Evolutionary conservation across 92 coral and sea anemone genomes (phyloP).

Genomic region (Actinernus sp.): DNA sequence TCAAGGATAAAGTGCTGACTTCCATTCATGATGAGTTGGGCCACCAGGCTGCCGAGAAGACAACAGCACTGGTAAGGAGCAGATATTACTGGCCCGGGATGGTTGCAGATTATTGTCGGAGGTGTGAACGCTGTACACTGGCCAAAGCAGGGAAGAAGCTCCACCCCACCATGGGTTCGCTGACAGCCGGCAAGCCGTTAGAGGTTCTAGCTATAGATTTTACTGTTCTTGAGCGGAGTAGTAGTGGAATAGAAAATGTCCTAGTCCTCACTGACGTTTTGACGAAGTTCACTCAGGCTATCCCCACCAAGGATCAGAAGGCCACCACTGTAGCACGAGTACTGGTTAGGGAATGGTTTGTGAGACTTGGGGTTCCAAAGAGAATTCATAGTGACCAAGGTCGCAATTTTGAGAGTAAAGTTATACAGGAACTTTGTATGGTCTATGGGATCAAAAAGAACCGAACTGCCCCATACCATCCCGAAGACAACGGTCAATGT

Average conservation of each 20-base stretch:
- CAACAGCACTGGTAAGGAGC: constrained; percentile 20
- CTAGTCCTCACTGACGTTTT: constrained; percentile 71
- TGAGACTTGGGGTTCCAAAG: constrained; percentile 23
- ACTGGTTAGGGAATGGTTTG: constrained; percentile 14
- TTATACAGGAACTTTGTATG: not conserved
- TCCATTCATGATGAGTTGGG: constrained; percentile 65
- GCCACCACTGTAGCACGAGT: not conserved
- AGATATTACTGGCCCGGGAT: constrained; percentile 55
- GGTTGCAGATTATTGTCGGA: constrained; percentile 41
- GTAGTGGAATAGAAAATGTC: constrained; percentile 58
- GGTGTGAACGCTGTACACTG: constrained; percentile 52
- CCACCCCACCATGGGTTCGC: constrained; percentile 58
- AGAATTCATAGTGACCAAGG: constrained; percentile 13
- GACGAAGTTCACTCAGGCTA: constrained; percentile 41
- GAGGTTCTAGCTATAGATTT: constrained; percentile 72
- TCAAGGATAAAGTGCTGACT: constrained; percentile 24
- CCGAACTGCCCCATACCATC: constrained; percentile 56
- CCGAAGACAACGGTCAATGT: constrained; percentile 80
- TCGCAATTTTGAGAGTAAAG: not conserved
- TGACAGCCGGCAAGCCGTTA: constrained; percentile 52
- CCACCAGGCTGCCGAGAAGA: constrained; percentile 53
- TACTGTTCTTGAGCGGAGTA: constrained; percentile 54
- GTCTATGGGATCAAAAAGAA: not conserved
- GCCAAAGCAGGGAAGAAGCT: constrained; percentile 70
- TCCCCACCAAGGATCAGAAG: constrained; percentile 29